Percentiles rank a stretch among this genome's conserved stretches.
These are phyloP conservation scores for Syngnathus scovelli DNA, from an alignment of 2,113 vertebrate genomes.

Conservation along the genomic window DNA sequence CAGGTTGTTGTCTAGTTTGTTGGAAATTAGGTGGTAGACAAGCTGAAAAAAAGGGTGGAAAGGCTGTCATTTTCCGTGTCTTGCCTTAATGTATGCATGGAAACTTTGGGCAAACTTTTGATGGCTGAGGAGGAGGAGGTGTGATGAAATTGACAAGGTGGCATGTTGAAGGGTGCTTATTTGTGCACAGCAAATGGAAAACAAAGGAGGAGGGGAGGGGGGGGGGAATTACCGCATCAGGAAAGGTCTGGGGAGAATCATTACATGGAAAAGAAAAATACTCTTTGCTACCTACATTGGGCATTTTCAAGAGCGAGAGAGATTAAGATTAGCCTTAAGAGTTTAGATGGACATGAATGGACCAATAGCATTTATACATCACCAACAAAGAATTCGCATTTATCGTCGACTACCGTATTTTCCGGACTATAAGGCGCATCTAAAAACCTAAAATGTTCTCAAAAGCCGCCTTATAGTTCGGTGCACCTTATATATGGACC, in stretches of 20 bases:
- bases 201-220: not conserved
- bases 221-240: not conserved
- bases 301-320: not conserved
- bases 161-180: slow-evolving; percentile 27
- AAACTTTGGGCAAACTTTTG: slow-evolving; percentile 15
- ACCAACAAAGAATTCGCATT: not conserved
- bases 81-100: slow-evolving; percentile 16
- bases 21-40: slow-evolving; percentile 17
- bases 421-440: no score
- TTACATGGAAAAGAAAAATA: not conserved
- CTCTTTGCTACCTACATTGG: not conserved
- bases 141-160: slow-evolving; percentile 26
- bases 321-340: slow-evolving; percentile 1
- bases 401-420: no score
- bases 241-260: not conserved
- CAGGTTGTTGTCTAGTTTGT: not conserved
- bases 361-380: not conserved
- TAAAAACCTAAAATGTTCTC: no score
- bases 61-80: slow-evolving; percentile 31
- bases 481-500: no score
- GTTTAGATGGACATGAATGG: not conserved
- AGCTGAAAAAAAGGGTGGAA: slow-evolving; percentile 29
- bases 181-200: slow-evolving; percentile 21
- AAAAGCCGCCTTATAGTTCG: no score
- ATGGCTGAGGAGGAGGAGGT: slow-evolving; percentile 26